Evolutionary conservation across 2,797 vertebrate genomes (phyloP), one percentile per base, ranked within the genome.

Genomic region (Oreochromis grahami): DNA sequence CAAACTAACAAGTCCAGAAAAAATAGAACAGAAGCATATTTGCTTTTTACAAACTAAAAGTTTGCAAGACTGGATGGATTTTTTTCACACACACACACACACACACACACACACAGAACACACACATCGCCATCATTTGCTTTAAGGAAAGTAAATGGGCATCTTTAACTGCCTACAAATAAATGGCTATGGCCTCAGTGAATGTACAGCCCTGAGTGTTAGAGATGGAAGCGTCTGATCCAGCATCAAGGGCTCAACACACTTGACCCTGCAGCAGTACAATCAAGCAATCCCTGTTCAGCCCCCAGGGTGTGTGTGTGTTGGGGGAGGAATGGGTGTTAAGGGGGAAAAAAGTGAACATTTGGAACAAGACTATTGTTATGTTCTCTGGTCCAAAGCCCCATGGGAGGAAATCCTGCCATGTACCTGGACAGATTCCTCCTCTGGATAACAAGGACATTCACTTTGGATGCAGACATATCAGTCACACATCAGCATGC

Each of bases 381-480:
- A 82, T 92, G 90, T 94, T 93, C 80, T 82, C 76, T 80, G 80
- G 82, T 82, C 68, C 41, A 19, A 50, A 77, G 83, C 87, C 94
- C 92, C 92, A 55, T 85, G 94, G 94, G 95, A 92, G 85, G 82
- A 93, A 91, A 91, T 87, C 58, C 85, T 87, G 80, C 84, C 83
- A 63, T 92, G 94, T 93, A 89, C 85, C 89, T 83, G 88, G 86
- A 93, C 90, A 93, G 88, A 93, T 91, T 89, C 87, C 76, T 84
- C 80, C 86, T 84, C 86, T 50, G 93, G 90, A 92, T 95, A 94
- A 96, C 93, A 95, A 95, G 95, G 94, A 93, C 92, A 90, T 85
- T 86, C 83, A 17, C 78, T 77, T 21, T 29, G 80, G 86, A 88
- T 91, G 85, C 86, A 43, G 55, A 89, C 84, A 65, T 90, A 92